Percentiles rank a stretch among this genome's conserved stretches.
Conservation (phyloP, 2,888 invertebrate species). For the Mongoloraphidia duomilia region DNA sequence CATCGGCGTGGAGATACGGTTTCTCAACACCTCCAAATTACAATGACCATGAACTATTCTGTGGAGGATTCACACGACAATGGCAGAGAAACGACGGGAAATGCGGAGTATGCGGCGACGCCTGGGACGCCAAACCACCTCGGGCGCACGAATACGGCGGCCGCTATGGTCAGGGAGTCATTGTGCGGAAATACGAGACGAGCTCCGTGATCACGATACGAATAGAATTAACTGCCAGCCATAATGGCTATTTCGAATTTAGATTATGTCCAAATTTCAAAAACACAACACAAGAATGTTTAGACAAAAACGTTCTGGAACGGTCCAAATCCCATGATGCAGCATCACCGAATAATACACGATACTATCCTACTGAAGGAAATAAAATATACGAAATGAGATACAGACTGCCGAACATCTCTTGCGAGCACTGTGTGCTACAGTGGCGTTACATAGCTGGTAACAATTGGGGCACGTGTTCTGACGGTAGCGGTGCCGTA, state of each 20-base stretch:
- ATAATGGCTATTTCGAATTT: slow-evolving; percentile 77
- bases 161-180: slow-evolving; percentile 65
- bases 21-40: slow-evolving; percentile 80
- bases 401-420: slow-evolving; percentile 39
- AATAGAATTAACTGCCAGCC: slow-evolving; percentile 77
- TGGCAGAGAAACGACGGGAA: slow-evolving; percentile 70
- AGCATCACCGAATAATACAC: slow-evolving; percentile 36
- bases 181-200: slow-evolving; percentile 63
- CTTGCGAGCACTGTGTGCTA: slow-evolving; percentile 68
- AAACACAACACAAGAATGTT: slow-evolving; percentile 57
- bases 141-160: slow-evolving; percentile 74
- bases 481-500: slow-evolving; percentile 58
- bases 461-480: slow-evolving; percentile 70
- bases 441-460: slow-evolving; percentile 84
- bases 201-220: slow-evolving; percentile 54
- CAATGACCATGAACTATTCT: slow-evolving; percentile 78
- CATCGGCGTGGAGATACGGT: slow-evolving; percentile 79
- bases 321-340: slow-evolving; percentile 30
- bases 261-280: slow-evolving; percentile 60
- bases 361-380: slow-evolving; percentile 63
- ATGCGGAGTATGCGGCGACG: slow-evolving; percentile 77
- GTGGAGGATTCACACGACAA: slow-evolving; percentile 75
- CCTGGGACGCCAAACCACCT: slow-evolving; percentile 59
- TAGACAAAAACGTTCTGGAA: slow-evolving; percentile 55
- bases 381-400: slow-evolving; percentile 64